Evolutionary conservation across 2,797 vertebrate genomes (phyloP).

Genomic region (Brachymystax lenok): DNA sequence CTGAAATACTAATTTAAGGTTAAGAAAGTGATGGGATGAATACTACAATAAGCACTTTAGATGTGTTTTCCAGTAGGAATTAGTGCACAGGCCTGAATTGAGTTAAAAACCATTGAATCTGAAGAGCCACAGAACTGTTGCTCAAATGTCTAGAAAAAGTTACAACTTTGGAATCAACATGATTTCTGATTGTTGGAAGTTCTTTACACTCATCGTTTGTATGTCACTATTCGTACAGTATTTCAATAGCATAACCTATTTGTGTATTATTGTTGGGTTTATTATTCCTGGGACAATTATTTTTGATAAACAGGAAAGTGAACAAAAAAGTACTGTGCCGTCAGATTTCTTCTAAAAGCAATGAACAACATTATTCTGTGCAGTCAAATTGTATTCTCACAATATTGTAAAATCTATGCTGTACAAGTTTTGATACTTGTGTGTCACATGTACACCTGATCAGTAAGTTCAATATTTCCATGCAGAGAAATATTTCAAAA

Average conservation of each 20-base stretch:
- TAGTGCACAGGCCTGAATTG: constrained; percentile 48
- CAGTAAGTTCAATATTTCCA: constrained; percentile 58
- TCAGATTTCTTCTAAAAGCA: background rate
- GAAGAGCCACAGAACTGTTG: constrained; percentile 41
- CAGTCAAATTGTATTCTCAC: background rate
- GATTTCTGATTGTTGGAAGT: constrained; percentile 53
- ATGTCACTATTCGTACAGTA: constrained; percentile 32
- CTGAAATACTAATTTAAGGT: constrained; percentile 58
- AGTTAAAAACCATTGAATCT: constrained; percentile 25
- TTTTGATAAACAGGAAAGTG: background rate
- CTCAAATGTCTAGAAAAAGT: constrained; percentile 31
- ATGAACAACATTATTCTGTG: background rate
- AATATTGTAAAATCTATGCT: constrained; percentile 33
- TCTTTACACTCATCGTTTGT: constrained; percentile 37
- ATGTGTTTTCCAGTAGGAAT: constrained; percentile 47
- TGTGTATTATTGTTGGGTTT: constrained; percentile 31
- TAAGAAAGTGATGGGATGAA: constrained; percentile 55
- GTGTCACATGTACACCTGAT: constrained; percentile 44
- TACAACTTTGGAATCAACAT: constrained; percentile 56
- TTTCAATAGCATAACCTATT: constrained; percentile 21
- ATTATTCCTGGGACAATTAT: background rate
- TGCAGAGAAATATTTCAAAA: constrained; percentile 67
- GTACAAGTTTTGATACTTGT: constrained; percentile 63
- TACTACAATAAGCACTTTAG: constrained; percentile 70
- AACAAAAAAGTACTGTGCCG: background rate